phyloP scores from a whole-genome alignment of 2,888 invertebrate genomes.

The Adineta ricciae region DNA sequence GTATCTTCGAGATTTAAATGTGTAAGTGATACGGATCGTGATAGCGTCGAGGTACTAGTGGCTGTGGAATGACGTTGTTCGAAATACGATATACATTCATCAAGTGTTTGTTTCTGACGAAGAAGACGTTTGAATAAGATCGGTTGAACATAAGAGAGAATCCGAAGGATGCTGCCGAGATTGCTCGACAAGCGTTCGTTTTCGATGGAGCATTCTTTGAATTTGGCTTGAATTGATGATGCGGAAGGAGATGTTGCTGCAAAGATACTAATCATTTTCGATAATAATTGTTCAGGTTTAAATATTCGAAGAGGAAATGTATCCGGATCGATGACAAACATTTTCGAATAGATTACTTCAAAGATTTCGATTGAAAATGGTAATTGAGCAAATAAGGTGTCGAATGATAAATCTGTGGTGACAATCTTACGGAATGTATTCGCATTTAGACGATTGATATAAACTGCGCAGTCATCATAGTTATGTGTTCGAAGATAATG shows the following conservation, averaged over 20 bases:
- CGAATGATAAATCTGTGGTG: slow-evolving; percentile 20
- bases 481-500: slow-evolving; percentile 29
- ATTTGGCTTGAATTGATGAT: not conserved
- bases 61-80: not conserved
- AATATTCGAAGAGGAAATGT: slow-evolving; percentile 26
- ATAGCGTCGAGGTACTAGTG: not conserved
- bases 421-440: slow-evolving; percentile 15
- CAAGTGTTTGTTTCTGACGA: slow-evolving; percentile 24
- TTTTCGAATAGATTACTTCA: slow-evolving; percentile 31
- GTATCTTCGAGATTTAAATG: slow-evolving; percentile 7
- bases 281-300: slow-evolving; percentile 30
- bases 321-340: slow-evolving; percentile 32
- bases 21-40: not conserved
- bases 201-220: not conserved
- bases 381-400: slow-evolving; percentile 22
- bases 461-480: slow-evolving; percentile 31
- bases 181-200: slow-evolving; percentile 22
- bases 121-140: slow-evolving; percentile 26
- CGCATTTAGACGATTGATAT: slow-evolving; percentile 29
- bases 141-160: slow-evolving; percentile 30
- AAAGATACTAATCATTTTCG: slow-evolving; percentile 31
- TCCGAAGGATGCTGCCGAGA: slow-evolving; percentile 27
- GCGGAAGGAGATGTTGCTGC: not conserved
- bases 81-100: slow-evolving; percentile 20
- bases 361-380: slow-evolving; percentile 33